Conservation (phyloP, 2,797 vertebrate genomes). For the Parauchenoglanis ngamensis region DNA sequence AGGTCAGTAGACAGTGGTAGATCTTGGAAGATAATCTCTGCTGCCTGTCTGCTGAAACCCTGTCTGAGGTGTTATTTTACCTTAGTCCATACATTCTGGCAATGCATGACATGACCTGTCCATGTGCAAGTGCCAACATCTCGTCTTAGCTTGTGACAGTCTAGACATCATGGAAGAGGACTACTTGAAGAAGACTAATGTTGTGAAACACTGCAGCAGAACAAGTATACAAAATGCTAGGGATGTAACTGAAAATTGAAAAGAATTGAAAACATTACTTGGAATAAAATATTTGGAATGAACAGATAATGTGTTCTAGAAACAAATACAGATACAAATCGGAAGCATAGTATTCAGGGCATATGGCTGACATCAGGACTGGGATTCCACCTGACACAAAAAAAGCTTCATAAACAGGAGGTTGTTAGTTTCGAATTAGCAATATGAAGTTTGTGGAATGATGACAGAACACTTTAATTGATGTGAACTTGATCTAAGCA, state of each 20-base stretch:
- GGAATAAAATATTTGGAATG: not conserved
- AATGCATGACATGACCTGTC: conserved; percentile 7
- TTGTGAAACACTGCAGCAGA: not conserved
- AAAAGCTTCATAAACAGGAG: not conserved
- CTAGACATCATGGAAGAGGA: not conserved
- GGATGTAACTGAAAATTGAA: not conserved
- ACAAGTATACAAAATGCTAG: not conserved
- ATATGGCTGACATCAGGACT: not conserved
- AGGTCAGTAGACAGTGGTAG: conserved; percentile 28
- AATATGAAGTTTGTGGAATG: not conserved
- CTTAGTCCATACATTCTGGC: conserved; percentile 17
- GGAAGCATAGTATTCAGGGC: not conserved
- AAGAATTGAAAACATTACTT: too few relatives aligned
- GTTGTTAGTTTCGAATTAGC: not conserved
- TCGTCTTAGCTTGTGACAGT: not conserved
- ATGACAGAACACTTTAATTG: not conserved
- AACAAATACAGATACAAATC: not conserved
- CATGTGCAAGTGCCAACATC: not conserved
- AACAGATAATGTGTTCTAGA: not conserved
- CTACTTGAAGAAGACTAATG: not conserved
- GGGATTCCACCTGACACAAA: not conserved
- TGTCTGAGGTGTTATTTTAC: conserved; percentile 29
- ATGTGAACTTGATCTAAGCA: not conserved
- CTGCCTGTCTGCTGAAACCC: conserved; percentile 19
- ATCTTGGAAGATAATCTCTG: conserved; percentile 27